A percentile compares a stretch with the other conserved stretches of the same genome.
phyloP scores from a whole-genome alignment of 2,797 vertebrate species.

The Adelosebastes latens region DNA sequence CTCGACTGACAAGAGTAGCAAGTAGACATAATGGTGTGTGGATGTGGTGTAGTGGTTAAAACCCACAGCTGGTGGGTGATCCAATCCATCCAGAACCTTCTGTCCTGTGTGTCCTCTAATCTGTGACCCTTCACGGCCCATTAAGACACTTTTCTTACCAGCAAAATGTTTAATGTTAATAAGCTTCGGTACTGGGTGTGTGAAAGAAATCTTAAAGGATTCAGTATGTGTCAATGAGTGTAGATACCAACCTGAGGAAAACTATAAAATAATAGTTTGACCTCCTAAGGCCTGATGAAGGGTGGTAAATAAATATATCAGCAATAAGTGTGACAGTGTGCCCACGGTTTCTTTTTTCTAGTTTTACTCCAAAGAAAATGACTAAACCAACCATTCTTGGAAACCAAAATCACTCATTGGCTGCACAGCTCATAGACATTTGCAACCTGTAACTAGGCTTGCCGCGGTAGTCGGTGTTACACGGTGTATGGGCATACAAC shows the following conservation, averaged over 20 bases:
- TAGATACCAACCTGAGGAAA: no score
- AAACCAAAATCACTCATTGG: background rate
- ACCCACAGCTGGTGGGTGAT: background rate
- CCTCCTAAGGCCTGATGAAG: background rate
- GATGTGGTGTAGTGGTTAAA: background rate
- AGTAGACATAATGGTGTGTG: background rate
- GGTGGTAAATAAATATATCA: background rate
- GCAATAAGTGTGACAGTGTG: background rate
- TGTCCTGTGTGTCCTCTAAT: background rate
- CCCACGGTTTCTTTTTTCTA: background rate
- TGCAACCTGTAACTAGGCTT: no score
- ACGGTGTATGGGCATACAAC: no score
- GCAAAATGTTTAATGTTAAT: background rate
- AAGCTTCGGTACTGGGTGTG: background rate
- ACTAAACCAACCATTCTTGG: background rate
- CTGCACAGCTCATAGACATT: no score
- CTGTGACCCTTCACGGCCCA: background rate
- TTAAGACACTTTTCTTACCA: background rate
- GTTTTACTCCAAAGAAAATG: accelerated
- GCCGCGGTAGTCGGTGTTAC: background rate
- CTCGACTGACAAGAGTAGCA: background rate
- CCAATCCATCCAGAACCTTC: background rate
- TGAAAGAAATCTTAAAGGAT: background rate
- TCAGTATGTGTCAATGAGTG: background rate
- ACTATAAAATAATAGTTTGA: background rate